Evolutionary conservation across 2,113 vertebrate species (phyloP).

Genomic region (Bufo bufo): DNA sequence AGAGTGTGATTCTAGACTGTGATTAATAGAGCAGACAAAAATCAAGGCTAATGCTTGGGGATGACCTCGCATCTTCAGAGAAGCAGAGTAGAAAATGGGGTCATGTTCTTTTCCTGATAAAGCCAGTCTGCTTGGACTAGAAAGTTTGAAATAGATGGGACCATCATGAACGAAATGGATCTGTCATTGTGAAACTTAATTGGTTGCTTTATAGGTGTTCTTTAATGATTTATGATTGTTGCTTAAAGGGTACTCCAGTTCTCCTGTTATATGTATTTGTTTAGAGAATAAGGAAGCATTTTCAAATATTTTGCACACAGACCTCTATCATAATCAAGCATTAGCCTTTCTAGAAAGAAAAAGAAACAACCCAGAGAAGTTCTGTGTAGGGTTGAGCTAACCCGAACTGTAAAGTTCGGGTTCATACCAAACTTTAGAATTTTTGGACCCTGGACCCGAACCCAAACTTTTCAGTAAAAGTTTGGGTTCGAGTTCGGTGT

Average conservation of each 20-base stretch:
- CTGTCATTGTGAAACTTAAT: neutral
- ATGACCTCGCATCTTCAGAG: neutral
- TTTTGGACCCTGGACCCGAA: no score
- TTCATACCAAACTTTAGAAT: no score
- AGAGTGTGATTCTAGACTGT: slow-evolving; percentile 23
- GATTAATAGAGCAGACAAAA: slow-evolving; percentile 41
- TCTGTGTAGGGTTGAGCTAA: no score
- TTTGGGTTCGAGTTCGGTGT: no score
- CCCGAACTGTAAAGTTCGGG: no score
- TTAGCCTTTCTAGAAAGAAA: no score
- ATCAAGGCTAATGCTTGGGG: slow-evolving; percentile 18
- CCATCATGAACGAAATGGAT: neutral
- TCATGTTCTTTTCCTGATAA: neutral
- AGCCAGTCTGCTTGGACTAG: neutral
- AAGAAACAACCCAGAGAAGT: no score
- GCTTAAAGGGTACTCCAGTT: neutral
- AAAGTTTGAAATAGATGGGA: neutral
- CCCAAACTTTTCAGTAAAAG: no score
- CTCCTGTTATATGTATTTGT: no score
- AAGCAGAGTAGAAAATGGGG: neutral
- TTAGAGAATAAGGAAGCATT: no score
- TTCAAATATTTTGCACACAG: no score
- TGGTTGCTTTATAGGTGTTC: neutral
- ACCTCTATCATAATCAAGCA: no score
- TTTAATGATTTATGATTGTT: neutral